Evolutionary conservation across 2,797 vertebrate genomes (phyloP).

Genomic region (Anabacerthia variegaticeps): DNA sequence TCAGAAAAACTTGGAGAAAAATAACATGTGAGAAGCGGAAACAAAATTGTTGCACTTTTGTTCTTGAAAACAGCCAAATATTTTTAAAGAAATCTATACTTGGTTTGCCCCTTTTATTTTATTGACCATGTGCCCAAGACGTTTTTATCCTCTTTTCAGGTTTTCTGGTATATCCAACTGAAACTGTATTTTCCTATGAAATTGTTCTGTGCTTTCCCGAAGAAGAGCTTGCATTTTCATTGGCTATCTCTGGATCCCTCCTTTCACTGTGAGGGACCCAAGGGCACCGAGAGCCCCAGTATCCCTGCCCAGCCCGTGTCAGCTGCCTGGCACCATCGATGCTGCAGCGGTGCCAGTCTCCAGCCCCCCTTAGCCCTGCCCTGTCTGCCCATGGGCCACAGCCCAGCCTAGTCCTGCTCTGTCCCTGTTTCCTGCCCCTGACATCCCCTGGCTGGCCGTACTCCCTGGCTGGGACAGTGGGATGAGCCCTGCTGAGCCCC

Average conservation of each 20-base stretch:
- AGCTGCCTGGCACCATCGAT: fast-evolving
- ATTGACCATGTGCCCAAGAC: neutral
- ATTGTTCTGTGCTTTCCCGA: neutral
- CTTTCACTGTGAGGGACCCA: neutral
- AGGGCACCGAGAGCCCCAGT: neutral
- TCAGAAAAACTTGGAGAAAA: neutral
- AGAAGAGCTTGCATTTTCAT: neutral
- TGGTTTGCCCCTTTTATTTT: neutral
- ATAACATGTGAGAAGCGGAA: fast-evolving
- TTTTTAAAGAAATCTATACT: neutral
- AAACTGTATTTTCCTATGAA: neutral
- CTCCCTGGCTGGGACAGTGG: neutral
- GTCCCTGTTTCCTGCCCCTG: neutral
- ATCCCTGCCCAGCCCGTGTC: neutral
- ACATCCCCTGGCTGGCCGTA: neutral
- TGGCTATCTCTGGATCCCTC: neutral
- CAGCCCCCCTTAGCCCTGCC: neutral
- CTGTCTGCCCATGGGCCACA: neutral
- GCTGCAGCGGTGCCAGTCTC: neutral
- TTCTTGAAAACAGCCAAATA: neutral
- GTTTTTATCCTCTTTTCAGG: neutral
- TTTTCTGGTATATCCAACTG: neutral
- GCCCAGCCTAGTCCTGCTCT: neutral
- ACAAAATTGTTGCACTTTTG: neutral
- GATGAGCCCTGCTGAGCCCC: neutral